phyloP scores from a whole-genome alignment of 2,113 vertebrate species.

The Osmerus mordax region DNA sequence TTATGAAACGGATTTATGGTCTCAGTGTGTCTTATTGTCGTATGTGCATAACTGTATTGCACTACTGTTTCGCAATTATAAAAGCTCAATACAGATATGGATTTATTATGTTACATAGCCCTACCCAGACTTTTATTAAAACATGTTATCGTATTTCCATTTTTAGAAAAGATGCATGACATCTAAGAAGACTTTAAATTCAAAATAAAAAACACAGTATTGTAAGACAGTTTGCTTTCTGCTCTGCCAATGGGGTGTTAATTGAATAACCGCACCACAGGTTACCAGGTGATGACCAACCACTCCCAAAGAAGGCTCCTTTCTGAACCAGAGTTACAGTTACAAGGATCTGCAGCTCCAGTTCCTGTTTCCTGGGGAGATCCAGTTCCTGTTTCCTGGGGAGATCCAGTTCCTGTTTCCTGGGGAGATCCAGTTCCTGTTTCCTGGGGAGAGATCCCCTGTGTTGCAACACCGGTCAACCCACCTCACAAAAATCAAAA shows the following conservation, averaged over 20 bases:
- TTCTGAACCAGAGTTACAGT: constrained; percentile 14
- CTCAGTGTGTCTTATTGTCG: not conserved
- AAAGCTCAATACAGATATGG: not conserved
- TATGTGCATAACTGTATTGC: not conserved
- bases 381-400: constrained; percentile 2
- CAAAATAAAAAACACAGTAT: not conserved
- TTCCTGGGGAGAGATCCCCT: constrained; percentile 13
- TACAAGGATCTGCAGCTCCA: constrained; percentile 30
- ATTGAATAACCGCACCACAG: constrained; percentile 11
- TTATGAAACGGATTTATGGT: not conserved
- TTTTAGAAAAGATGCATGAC: too few species aligned
- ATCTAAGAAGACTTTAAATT: too few species aligned
- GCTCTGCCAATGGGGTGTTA: not conserved
- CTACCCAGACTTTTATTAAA: too few species aligned
- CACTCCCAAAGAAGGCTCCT: constrained; percentile 22
- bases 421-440: constrained; percentile 3
- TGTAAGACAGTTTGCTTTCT: not conserved
- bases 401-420: constrained; percentile 4
- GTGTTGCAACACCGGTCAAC: not conserved
- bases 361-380: constrained; percentile 12
- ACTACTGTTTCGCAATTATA: not conserved
- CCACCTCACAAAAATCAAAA: not conserved
- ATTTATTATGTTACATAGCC: not conserved
- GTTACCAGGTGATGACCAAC: constrained; percentile 23
- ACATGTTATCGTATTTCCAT: too few species aligned